Evolutionary conservation across 2,113 vertebrate genomes (phyloP).

Genomic region (Toxostoma redivivum): DNA sequence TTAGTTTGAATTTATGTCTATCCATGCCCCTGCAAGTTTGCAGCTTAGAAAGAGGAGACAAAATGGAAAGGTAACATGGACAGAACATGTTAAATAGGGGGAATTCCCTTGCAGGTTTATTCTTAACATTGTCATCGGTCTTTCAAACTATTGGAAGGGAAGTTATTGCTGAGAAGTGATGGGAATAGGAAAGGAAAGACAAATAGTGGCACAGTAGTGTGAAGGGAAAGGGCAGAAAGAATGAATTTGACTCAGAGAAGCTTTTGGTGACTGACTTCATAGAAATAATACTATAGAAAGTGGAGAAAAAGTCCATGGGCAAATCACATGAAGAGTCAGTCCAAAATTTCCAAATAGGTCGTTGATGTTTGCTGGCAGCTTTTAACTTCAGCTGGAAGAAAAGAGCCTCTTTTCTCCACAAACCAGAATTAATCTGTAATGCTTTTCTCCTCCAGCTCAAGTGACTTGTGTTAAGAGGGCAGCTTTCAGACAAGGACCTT

Average conservation of each 20-base stretch:
- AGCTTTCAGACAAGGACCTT: constrained; percentile 33
- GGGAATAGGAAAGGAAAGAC: background rate
- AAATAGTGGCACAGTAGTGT: background rate
- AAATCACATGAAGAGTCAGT: constrained; percentile 12
- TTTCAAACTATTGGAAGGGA: background rate
- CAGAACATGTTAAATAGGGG: background rate
- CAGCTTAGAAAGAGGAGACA: background rate
- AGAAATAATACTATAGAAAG: background rate
- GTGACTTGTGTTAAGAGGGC: constrained; percentile 31
- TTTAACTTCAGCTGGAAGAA: constrained; percentile 30
- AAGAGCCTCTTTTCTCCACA: constrained; percentile 6
- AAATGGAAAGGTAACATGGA: background rate
- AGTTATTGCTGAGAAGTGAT: background rate
- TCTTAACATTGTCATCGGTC: background rate
- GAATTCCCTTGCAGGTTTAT: background rate
- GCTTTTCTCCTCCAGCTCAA: constrained; percentile 26
- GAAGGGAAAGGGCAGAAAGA: background rate
- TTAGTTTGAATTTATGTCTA: background rate
- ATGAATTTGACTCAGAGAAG: background rate
- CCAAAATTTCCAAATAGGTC: constrained; percentile 24
- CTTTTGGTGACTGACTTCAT: constrained; percentile 3
- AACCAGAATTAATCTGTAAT: constrained; percentile 41
- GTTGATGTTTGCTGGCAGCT: constrained; percentile 33
- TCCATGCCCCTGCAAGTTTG: background rate
- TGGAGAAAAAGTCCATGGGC: background rate